Evolutionary conservation across 2,888 invertebrate genomes (phyloP), one percentile per base, ranked within the genome.

Genomic region (Polia nebulosa): DNA sequence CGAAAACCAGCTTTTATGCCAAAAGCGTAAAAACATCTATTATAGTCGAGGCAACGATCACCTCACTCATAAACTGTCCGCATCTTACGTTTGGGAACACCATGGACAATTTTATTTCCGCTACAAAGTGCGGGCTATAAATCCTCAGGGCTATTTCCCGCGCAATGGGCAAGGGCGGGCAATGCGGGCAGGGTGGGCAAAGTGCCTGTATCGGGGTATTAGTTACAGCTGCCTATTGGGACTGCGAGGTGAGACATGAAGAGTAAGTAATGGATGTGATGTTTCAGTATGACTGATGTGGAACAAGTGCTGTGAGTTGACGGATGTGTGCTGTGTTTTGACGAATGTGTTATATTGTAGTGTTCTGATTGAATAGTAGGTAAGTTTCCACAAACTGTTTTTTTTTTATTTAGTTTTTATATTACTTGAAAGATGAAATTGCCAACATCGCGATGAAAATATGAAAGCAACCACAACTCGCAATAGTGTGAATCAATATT

Each of bases 31-130:
- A 64, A 72, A 59, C 53, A 71, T 41, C 22, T 72, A 76, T 53
- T 57, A 53, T 53, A 71, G 45, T 58, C 44, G 36, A 76, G 52
- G 32, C 57, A 45, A 55, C 49, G 76, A 80, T 70, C 60, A 52
- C 49, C 69, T 57, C 39, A 29, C 39, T 58, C 65, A 56, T 66
- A 66, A 82, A 80, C 63, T 58, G 51, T 44, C 27, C 45, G 55
- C 70, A 62, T 79, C 66, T 72, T 56, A 53, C 80, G 80, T 72
- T 63, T 41, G 34, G 55, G 59, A 53, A 60, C 65, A 63, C 63
- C 72, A 65, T 65, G 63, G 77, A 65, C 61, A 52, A 64, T 80
- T 80, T 80, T 82, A 82, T 82, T 80, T 76, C 66, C 81, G 81
- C 66, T 80, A 66, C 65, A 80, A 80, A 80, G 72, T 66, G 72